A percentile compares a stretch with the other conserved stretches of the same genome.
phyloP scores from a whole-genome alignment of 2,888 invertebrate species.

The Yponomeuta sedellus region DNA sequence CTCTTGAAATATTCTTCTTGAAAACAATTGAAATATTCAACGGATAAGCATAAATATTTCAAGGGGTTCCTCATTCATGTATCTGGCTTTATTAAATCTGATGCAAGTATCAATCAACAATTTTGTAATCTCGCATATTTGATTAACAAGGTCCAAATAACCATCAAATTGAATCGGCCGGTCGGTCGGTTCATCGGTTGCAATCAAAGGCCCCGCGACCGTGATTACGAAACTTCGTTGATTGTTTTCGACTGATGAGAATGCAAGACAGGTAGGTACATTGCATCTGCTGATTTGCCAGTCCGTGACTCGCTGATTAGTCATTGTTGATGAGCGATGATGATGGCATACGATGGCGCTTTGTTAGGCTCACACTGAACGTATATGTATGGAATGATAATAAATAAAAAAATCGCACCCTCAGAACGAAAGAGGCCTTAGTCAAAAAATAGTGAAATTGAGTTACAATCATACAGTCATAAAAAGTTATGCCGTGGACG shows the following conservation, averaged over 20 bases:
- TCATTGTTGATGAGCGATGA: constrained; percentile 4
- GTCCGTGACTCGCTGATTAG: constrained; percentile 24
- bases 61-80: too few species aligned
- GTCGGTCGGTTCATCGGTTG: too few species aligned
- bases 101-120: not conserved
- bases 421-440: too few species aligned
- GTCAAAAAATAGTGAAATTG: too few species aligned
- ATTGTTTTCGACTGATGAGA: constrained; percentile 10
- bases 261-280: constrained; percentile 6
- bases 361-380: not conserved
- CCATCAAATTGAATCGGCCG: not conserved
- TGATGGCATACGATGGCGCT: constrained; percentile 23
- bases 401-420: too few species aligned
- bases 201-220: not conserved
- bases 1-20: too few species aligned
- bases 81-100: too few species aligned
- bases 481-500: too few species aligned
- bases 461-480: too few species aligned
- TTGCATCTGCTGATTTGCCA: not conserved
- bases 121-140: not conserved
- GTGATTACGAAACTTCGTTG: not conserved
- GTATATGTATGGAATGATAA: not conserved
- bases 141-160: not conserved
- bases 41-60: too few species aligned
- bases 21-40: too few species aligned